These are phyloP conservation scores for Limonius californicus DNA, from an alignment of 1,140 invertebrate genomes.

Conservation along the genomic window DNA sequence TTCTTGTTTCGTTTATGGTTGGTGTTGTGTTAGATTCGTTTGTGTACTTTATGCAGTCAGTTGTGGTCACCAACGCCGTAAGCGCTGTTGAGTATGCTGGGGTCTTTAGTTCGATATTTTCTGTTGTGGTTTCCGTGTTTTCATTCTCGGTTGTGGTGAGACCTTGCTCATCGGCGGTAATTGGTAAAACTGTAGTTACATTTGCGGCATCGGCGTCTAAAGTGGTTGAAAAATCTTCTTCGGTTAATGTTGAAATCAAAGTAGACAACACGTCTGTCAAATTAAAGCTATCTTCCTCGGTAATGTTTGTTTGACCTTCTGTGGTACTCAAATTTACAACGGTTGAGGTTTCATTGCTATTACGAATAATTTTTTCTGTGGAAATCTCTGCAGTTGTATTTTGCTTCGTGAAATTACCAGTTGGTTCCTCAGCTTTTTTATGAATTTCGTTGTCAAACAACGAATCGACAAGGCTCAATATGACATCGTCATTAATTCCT, in stretches of 20 bases:
- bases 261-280: background rate
- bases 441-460: slow-evolving; percentile 23
- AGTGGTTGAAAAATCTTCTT: background rate
- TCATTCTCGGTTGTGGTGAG: background rate
- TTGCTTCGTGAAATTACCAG: background rate
- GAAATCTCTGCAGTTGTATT: background rate
- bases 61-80: slow-evolving; percentile 37
- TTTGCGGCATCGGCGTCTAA: background rate
- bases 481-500: slow-evolving; percentile 18
- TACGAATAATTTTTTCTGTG: too few relatives aligned
- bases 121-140: background rate
- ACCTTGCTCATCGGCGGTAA: background rate
- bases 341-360: background rate
- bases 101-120: slow-evolving; percentile 14
- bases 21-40: background rate
- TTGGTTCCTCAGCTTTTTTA: slow-evolving; percentile 24
- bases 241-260: background rate
- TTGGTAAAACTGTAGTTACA: too few relatives aligned
- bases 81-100: slow-evolving; percentile 21
- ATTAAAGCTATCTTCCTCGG: background rate
- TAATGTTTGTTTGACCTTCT: background rate
- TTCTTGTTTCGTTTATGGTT: background rate
- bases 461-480: slow-evolving; percentile 32
- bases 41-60: slow-evolving; percentile 36
- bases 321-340: background rate